Evolutionary conservation across 1,140 invertebrate genomes (phyloP), one percentile per base, ranked within the genome.

Genomic region (Hylyphantes graminicola): DNA sequence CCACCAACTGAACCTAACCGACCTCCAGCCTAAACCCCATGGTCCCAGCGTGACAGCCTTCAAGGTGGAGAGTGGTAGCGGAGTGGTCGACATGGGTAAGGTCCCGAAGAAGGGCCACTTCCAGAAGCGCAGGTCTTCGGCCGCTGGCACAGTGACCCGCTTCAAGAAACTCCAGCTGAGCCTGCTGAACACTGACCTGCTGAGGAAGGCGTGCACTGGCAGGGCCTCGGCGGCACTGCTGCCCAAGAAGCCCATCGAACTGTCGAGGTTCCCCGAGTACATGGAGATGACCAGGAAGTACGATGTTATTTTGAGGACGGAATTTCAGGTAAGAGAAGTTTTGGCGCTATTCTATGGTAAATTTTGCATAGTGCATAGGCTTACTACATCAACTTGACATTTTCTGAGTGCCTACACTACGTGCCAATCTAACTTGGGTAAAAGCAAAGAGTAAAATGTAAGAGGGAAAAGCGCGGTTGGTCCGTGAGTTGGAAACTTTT

Each of bases 161-260:
- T 70, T 87, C 50, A 87, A 86, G 53, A 87, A 87, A 59, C 54
- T 87, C 17, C 87, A 87, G 72, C 68, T 87, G 57, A 86, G 85
- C 10, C 72, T 87, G 6, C 64, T 87, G 17, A 87, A 87, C 67
- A 86, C 59, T 51, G 87, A 86, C 11, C 72, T 86, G 0, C 17
- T 87, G 21, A 10, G 78, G 51, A 85, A 86, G 12, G 85, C 85
- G 0, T 75, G 67, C n/a, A 76, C 82, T 5, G 84, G 81, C 12
- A 67, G 85, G 17, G 85, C 86, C 11, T 85, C 85, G 9, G 17
- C 53, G 4, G 53, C 65, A 19, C 70, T 87, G 21, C 35, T 87
- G 63, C 87, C 87, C 5, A 81, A 86, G 55, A 83, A 86, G 19
- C 87, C 86, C 12, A 87, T 87, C 53, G 86, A 86, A 53, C 73